Evolutionary conservation across 2,797 vertebrate genomes (phyloP).

Genomic region (Bovichtus diacanthus): DNA sequence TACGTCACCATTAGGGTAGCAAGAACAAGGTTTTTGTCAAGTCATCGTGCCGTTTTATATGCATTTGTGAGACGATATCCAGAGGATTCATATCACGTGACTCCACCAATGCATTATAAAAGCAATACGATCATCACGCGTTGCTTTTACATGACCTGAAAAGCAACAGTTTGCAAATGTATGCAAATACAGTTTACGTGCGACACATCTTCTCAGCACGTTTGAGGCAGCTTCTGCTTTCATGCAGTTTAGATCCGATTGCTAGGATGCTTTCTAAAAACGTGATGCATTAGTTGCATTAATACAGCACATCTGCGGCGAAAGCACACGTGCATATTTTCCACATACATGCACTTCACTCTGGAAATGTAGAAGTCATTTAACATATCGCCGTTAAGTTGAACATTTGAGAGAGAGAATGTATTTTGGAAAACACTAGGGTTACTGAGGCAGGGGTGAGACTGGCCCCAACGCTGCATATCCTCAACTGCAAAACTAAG

Average conservation of each 20-base stretch:
- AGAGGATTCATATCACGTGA: not conserved
- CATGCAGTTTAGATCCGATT: not conserved
- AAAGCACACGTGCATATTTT: not conserved
- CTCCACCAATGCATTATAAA: not conserved
- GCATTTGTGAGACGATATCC: not conserved
- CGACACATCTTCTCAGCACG: not conserved
- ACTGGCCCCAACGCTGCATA: not conserved
- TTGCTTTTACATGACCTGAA: constrained; percentile 1
- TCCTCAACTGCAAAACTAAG: constrained; percentile 29
- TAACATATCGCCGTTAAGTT: not conserved
- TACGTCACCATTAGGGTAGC: constrained; percentile 17
- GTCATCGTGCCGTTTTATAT: not conserved
- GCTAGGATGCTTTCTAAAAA: not conserved
- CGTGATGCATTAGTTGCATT: not conserved
- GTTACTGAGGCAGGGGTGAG: constrained; percentile 1
- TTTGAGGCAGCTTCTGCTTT: constrained; percentile 1
- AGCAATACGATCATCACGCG: not conserved
- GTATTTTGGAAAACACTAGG: not conserved
- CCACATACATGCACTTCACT: not conserved
- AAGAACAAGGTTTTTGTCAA: not conserved
- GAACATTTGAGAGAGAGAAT: not conserved
- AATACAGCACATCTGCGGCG: not conserved
- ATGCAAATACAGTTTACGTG: too few relatives aligned
- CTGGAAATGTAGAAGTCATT: not conserved
- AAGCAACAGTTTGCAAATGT: not conserved